Evolutionary conservation across 1,140 invertebrate genomes (phyloP).

Genomic region (Ctenoplectra terminalis): DNA sequence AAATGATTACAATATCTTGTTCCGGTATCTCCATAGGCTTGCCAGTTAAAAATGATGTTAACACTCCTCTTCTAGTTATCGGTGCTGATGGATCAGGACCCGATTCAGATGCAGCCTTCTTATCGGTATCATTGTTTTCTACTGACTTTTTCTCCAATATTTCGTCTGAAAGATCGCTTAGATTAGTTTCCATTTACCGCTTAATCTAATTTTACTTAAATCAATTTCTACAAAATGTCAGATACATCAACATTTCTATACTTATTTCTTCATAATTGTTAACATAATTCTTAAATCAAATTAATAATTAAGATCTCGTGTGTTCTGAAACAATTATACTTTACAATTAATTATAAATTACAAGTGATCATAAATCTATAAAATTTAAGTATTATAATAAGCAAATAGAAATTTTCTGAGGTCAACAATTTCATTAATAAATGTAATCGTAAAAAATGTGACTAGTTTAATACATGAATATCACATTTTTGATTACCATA

Average conservation of each 20-base stretch:
- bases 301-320: too few relatives aligned
- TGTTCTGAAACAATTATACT: too few relatives aligned
- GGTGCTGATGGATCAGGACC: constrained; percentile 89
- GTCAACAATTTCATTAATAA: too few relatives aligned
- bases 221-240: too few relatives aligned
- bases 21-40: constrained; percentile 93
- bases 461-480: constrained; percentile 24
- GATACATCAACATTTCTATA: too few relatives aligned
- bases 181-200: background rate
- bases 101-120: constrained; percentile 79
- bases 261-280: too few relatives aligned
- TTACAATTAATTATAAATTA: too few relatives aligned
- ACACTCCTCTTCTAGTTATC: constrained; percentile 89
- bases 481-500: constrained; percentile 2
- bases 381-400: too few relatives aligned
- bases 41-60: constrained; percentile 91
- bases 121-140: constrained; percentile 78
- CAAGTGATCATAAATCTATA: too few relatives aligned
- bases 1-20: constrained; percentile 88
- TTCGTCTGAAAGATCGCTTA: constrained; percentile 70
- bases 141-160: constrained; percentile 75
- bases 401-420: too few relatives aligned
- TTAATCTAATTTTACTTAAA: background rate
- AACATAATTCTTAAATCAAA: too few relatives aligned
- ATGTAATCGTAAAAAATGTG: background rate